Conservation (phyloP, 2,797 vertebrate genomes). For the Danio aesculapii region DNA sequence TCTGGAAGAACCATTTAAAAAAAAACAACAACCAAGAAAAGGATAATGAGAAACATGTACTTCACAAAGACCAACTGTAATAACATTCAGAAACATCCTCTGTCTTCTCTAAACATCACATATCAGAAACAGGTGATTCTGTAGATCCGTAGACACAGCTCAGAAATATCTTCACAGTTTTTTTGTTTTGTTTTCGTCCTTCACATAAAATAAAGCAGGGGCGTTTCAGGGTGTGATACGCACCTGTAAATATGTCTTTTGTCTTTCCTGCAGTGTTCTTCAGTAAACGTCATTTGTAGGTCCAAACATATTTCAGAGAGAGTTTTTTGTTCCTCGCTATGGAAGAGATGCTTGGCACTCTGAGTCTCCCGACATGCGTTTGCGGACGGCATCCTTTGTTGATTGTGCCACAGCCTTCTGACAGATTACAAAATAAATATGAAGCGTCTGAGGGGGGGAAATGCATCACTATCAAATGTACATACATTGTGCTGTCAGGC, state of each 20-base stretch:
- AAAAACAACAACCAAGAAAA: conserved; percentile 68
- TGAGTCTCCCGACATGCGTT: conserved; percentile 37
- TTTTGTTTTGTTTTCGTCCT: conserved; percentile 58
- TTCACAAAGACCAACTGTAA: conserved; percentile 81
- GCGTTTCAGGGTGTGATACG: conserved; percentile 50
- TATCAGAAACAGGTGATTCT: conserved; percentile 73
- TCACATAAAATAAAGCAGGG: conserved; percentile 69
- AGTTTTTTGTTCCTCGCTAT: conserved; percentile 50
- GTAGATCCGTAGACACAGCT: conserved; percentile 63
- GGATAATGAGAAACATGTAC: conserved; percentile 78
- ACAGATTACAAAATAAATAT: conserved; percentile 72
- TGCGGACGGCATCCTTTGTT: conserved; percentile 25
- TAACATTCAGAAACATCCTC: conserved; percentile 77
- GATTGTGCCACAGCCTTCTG: conserved; percentile 45
- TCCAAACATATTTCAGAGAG: conserved; percentile 36
- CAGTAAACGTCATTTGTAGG: conserved; percentile 57
- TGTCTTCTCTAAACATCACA: conserved; percentile 75
- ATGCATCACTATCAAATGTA: conserved; percentile 68
- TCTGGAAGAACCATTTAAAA: conserved; percentile 80
- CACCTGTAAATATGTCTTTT: conserved; percentile 59
- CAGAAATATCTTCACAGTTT: conserved; percentile 78
- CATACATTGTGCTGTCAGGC: conserved; percentile 74
- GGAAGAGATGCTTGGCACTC: conserved; percentile 45
- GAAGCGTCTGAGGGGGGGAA: conserved; percentile 62
- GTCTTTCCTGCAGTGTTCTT: conserved; percentile 61